Percentiles rank a stretch among this genome's conserved stretches.
These are phyloP conservation scores for Notamacropus eugenii DNA, from an alignment of 2,797 vertebrate genomes.

Conservation along the genomic window DNA sequence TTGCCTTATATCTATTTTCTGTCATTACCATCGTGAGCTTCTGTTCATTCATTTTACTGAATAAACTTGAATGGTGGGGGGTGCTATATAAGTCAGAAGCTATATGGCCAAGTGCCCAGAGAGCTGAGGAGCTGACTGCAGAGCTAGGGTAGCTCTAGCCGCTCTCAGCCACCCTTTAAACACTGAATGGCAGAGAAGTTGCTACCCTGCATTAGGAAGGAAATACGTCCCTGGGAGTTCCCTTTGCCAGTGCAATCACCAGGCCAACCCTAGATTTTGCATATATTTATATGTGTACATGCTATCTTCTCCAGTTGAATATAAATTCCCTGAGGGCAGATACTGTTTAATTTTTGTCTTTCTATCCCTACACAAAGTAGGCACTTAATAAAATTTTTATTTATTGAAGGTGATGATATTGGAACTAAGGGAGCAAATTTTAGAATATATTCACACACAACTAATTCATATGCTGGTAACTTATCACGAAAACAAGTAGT, in stretches of 20 bases:
- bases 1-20: neutral
- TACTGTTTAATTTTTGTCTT: neutral
- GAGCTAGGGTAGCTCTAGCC: neutral
- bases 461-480: neutral
- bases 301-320: neutral
- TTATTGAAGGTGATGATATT: slow-evolving; percentile 19
- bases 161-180: neutral
- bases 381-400: neutral
- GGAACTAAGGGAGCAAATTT: slow-evolving; percentile 37
- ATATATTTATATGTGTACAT: neutral
- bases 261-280: neutral
- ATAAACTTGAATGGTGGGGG: neutral
- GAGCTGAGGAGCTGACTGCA: neutral
- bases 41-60: neutral
- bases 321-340: neutral
- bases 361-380: neutral
- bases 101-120: neutral
- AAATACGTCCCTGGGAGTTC: neutral
- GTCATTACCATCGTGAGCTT: neutral
- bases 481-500: slow-evolving; percentile 31
- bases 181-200: neutral
- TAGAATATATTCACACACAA: neutral
- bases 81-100: neutral
- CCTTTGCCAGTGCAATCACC: neutral
- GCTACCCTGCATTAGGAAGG: neutral